phyloP scores from a whole-genome alignment of 1,140 invertebrate genomes.

The Atta colombica region DNA sequence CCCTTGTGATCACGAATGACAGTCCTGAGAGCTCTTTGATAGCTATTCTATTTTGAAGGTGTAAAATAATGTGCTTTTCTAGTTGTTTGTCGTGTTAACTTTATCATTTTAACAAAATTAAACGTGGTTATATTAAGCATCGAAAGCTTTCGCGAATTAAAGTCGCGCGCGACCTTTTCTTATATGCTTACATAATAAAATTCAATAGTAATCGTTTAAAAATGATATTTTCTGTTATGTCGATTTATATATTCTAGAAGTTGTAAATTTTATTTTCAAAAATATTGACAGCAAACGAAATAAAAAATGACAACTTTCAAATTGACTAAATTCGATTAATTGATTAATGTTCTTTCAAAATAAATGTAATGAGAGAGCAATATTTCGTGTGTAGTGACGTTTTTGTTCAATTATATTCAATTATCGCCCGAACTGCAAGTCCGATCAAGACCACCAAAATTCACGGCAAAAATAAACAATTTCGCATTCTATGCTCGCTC shows the following conservation, averaged over 20 bases:
- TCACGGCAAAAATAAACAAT: background rate
- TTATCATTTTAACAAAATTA: background rate
- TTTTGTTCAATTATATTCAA: background rate
- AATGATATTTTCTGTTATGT: background rate
- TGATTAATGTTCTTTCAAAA: background rate
- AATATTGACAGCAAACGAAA: background rate
- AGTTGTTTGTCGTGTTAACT: background rate
- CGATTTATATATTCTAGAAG: background rate
- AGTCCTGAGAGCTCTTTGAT: constrained; percentile 29
- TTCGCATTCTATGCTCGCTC: background rate
- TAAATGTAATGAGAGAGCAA: too few relatives aligned
- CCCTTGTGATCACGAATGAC: constrained; percentile 43
- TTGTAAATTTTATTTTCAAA: background rate
- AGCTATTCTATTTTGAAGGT: constrained; percentile 18
- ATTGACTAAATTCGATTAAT: background rate
- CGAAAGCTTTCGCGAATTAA: background rate
- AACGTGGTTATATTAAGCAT: background rate
- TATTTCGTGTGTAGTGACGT: background rate
- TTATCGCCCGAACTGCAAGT: background rate
- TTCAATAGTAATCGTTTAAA: background rate
- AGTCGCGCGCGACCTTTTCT: background rate
- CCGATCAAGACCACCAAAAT: background rate
- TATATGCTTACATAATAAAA: background rate
- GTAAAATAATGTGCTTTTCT: constrained; percentile 17
- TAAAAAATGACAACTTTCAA: background rate